phyloP scores from a whole-genome alignment of 1,140 invertebrate genomes.

The Rhagoletis pomonella region DNA sequence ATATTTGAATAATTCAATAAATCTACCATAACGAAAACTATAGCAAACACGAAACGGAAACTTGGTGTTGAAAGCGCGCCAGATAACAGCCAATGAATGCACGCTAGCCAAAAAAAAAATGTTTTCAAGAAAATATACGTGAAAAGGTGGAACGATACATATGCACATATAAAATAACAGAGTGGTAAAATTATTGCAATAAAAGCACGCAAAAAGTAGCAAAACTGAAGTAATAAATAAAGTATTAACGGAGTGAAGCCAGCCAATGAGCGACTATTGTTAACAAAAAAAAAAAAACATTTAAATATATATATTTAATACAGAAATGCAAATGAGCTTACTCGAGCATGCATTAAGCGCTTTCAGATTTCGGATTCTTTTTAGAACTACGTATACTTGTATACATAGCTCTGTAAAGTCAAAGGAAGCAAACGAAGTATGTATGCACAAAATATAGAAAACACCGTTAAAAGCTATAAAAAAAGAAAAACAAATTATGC shows the following conservation, averaged over 20 bases:
- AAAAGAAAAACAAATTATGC: not conserved
- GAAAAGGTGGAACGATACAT: too few relatives aligned
- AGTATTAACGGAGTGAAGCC: too few relatives aligned
- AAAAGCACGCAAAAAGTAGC: not conserved
- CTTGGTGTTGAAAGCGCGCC: too few relatives aligned
- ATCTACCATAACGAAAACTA: not conserved
- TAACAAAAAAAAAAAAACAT: not conserved
- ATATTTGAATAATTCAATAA: not conserved
- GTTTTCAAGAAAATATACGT: not conserved
- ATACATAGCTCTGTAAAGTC: too few relatives aligned
- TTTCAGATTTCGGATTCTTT: constrained; percentile 13
- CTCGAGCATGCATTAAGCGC: constrained; percentile 1
- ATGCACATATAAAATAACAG: not conserved
- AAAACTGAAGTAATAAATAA: too few relatives aligned
- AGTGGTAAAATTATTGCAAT: not conserved
- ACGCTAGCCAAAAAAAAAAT: not conserved
- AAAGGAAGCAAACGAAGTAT: not conserved
- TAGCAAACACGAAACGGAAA: not conserved
- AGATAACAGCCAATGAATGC: not conserved
- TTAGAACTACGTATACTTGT: not conserved
- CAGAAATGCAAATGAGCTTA: constrained; percentile 38
- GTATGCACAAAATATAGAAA: not conserved
- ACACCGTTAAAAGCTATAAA: not conserved
- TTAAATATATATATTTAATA: not conserved
- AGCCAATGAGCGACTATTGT: too few relatives aligned